Evolutionary conservation across 2,797 vertebrate species (phyloP), one percentile per base, ranked within the genome.

Genomic region (Cirrhinus molitorella): DNA sequence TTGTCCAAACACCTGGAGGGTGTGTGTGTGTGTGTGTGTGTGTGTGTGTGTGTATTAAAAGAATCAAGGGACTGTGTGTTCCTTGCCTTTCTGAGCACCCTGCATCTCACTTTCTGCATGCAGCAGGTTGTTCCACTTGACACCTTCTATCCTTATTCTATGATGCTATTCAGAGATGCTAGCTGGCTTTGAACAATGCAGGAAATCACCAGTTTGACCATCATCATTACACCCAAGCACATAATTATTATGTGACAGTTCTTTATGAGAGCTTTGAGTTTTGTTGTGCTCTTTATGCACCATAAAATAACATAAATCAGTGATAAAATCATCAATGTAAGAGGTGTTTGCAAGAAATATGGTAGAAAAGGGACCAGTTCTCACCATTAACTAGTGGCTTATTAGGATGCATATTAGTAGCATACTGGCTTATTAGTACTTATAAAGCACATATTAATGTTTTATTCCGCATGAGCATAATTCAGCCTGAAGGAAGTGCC

Each of bases 1-100:
- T 75, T 61, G 63, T 85, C 16, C 57, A 53, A 70, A 70, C 83
- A 85, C 83, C 72, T 76, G 83, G 71, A 47, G 68, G 10, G 37
- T 75, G 21, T 59, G 40, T 53, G 57, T 74, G 45, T 66, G 43
- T 79, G 19, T 61, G 57, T 51, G 31, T 40, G 66, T 65, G 34
- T n/a, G 40, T 31, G 51, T 43, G 79, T 47, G 80, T 43, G 2
- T 79, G 49, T 66, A 31, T 16, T 73, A 14, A 28, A 28, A 14
- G 55, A 63, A 63, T 77, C 40, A 63, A 63, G 23, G 23, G 57
- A 61, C 74, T 47, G 17, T 47, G 55, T 76, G 34, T 75, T 59
- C 73, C 21, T 40, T 40, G 21, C 1, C 53, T 59, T 40, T 37
- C 34, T 76, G 3, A 23, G 34, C 40, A 17, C 40, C 16, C 37